phyloP scores from a whole-genome alignment of 2,797 vertebrate genomes.

The Poeciliopsis presidionis region DNA sequence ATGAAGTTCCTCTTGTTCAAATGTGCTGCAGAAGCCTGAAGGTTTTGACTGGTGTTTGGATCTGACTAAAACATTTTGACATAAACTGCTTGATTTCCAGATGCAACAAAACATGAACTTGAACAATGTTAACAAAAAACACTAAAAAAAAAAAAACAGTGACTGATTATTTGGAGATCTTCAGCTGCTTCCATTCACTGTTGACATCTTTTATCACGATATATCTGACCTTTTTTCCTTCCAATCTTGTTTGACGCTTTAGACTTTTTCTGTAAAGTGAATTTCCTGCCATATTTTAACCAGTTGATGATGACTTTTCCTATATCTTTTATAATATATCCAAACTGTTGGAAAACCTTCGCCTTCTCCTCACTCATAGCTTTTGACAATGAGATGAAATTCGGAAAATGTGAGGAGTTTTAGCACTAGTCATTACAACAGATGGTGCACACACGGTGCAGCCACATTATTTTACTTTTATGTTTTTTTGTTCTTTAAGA shows the following conservation, averaged over 20 bases:
- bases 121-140: not conserved
- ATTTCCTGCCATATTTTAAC: not conserved
- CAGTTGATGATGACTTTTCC: not conserved
- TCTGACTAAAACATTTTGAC: not conserved
- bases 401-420: not conserved
- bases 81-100: not conserved
- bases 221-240: not conserved
- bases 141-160: accelerated
- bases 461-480: not conserved
- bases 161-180: not conserved
- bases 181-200: not conserved
- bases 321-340: not conserved
- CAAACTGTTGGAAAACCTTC: not conserved
- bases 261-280: not conserved
- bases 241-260: not conserved
- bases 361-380: not conserved
- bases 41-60: not conserved
- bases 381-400: not conserved
- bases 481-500: not conserved
- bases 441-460: not conserved
- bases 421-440: not conserved
- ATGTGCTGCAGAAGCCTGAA: not conserved
- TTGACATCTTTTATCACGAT: not conserved
- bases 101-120: not conserved
- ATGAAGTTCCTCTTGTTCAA: not conserved